Conservation (phyloP, 2,888 invertebrate genomes). For the Autographa pulchrina region DNA sequence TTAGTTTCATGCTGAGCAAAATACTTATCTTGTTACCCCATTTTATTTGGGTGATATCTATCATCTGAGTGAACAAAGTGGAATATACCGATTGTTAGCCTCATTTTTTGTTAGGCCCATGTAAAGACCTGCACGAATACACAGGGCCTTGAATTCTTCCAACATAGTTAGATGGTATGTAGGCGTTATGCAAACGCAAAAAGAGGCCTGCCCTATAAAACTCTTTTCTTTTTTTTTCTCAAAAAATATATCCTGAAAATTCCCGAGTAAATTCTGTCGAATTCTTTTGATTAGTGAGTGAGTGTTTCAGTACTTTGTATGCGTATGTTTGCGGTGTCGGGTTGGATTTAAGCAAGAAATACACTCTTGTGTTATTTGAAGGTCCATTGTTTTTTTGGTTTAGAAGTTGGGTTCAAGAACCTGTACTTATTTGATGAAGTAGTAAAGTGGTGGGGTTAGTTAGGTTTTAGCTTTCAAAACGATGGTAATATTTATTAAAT, state of each 20-base stretch:
- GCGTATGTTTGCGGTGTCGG: not conserved
- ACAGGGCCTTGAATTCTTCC: not conserved
- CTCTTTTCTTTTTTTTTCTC: not conserved
- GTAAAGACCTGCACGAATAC: not conserved
- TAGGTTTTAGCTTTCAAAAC: too few relatives aligned
- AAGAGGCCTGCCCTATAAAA: not conserved
- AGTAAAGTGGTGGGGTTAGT: too few relatives aligned
- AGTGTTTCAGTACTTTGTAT: not conserved
- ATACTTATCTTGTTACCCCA: too few relatives aligned
- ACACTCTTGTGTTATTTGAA: not conserved
- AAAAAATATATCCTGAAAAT: not conserved
- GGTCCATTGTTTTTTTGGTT: not conserved
- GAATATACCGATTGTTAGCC: too few relatives aligned
- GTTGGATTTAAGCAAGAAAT: not conserved
- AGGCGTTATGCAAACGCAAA: not conserved
- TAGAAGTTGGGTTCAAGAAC: not conserved
- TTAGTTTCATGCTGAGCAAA: too few relatives aligned
- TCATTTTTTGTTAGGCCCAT: not conserved
- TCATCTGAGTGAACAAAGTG: too few relatives aligned
- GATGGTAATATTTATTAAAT: too few relatives aligned
- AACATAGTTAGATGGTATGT: not conserved
- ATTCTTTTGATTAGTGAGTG: constrained; percentile 8
- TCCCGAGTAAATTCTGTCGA: not conserved
- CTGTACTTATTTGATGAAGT: too few relatives aligned
- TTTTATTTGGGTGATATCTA: too few relatives aligned